Percentiles rank a stretch among this genome's conserved stretches.
These are phyloP conservation scores for Zoanthus solanderi DNA, from an alignment of 92 coral and sea anemone genomes.

Conservation along the genomic window DNA sequence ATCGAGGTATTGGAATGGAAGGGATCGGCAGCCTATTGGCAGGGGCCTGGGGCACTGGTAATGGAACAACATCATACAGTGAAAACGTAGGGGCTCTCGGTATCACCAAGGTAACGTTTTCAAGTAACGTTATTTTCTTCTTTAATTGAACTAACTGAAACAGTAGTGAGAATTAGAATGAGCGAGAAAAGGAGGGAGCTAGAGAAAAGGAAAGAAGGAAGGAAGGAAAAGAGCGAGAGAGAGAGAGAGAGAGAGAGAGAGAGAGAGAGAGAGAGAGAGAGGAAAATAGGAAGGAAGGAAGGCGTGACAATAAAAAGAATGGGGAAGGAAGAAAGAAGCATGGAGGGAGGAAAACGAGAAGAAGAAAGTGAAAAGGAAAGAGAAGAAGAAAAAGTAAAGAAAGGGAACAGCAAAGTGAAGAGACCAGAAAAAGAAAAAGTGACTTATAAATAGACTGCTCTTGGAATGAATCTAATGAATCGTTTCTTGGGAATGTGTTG, in stretches of 20 bases:
- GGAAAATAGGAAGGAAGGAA: not conserved
- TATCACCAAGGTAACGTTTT: slow-evolving; percentile 6
- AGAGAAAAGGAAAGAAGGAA: not conserved
- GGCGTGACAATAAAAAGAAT: not conserved
- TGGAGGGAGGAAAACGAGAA: too few species aligned
- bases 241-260: too few species aligned
- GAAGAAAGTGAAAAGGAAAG: not conserved
- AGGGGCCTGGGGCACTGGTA: slow-evolving; percentile 83
- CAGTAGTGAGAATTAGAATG: too few species aligned
- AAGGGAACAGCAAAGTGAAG: too few species aligned
- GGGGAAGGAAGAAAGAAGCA: too few species aligned
- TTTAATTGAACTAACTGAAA: not conserved
- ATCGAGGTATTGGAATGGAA: slow-evolving; percentile 77
- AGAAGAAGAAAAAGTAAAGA: not conserved
- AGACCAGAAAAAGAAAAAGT: too few species aligned
- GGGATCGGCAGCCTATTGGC: slow-evolving; percentile 72
- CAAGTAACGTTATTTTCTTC: not conserved
- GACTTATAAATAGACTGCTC: too few species aligned
- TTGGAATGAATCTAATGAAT: too few species aligned
- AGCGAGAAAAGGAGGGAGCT: not conserved
- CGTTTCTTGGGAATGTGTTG: too few species aligned
- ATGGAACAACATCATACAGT: slow-evolving; percentile 81
- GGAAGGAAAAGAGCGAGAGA: not conserved
- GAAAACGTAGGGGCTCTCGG: slow-evolving; percentile 82
- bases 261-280: not conserved